Evolutionary conservation across 1,140 invertebrate genomes (phyloP).

Genomic region (Aphelinus atriplicis): DNA sequence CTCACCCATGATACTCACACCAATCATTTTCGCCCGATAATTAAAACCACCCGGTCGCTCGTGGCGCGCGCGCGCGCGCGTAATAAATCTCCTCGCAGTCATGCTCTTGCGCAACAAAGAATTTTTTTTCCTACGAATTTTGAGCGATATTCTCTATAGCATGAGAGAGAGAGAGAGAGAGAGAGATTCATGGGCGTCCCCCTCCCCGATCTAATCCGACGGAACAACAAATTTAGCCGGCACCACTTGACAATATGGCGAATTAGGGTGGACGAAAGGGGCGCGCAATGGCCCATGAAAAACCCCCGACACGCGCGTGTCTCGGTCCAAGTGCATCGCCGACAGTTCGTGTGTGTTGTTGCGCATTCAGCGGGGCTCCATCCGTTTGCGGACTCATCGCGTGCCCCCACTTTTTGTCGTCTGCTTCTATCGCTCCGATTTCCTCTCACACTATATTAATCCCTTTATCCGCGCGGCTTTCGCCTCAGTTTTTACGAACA

Average conservation of each 20-base stretch:
- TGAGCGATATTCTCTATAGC: not conserved
- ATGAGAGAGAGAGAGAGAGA: not conserved
- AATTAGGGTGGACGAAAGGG: slow-evolving; percentile 40
- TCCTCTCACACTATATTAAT: slow-evolving; percentile 5
- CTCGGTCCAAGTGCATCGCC: slow-evolving; percentile 21
- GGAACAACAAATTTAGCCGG: slow-evolving; percentile 50
- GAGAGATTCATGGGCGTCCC: too few relatives aligned
- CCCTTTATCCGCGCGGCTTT: not conserved
- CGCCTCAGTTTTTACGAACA: not conserved
- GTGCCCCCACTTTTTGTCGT: not conserved
- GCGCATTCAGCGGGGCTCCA: too few relatives aligned
- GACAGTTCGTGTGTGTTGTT: slow-evolving; percentile 8
- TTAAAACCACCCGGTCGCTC: not conserved
- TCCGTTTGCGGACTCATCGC: slow-evolving; percentile 34
- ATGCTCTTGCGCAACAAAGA: not conserved
- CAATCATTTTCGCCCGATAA: not conserved
- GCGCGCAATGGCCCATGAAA: slow-evolving; percentile 36
- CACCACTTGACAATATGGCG: slow-evolving; percentile 52
- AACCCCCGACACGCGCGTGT: slow-evolving; percentile 3
- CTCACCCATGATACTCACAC: not conserved
- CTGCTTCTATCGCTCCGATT: not conserved
- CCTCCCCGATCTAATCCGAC: slow-evolving; percentile 41
- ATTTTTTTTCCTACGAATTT: slow-evolving; percentile 5
- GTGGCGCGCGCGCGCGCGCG: not conserved
- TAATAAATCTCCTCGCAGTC: slow-evolving; percentile 19